Evolutionary conservation across 2,888 invertebrate species (phyloP), one percentile per base, ranked within the genome.

Genomic region (Agrotis puta): DNA sequence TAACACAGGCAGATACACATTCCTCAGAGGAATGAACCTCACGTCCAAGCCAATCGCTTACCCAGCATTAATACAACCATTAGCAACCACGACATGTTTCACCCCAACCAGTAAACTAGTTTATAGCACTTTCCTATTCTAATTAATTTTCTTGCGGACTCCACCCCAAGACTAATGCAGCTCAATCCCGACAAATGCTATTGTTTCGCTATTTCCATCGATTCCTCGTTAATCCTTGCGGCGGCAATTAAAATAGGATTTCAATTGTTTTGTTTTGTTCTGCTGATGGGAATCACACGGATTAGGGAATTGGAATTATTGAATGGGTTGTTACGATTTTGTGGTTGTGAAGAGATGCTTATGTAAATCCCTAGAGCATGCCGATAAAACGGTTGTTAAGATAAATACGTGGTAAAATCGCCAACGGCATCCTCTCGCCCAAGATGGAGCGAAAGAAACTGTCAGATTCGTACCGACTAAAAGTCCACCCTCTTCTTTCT

Each of bases 191-290:
- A 64, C 70, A 64, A 78, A 75, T 79, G 56, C 65, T 64, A 65
- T 64, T 77, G 77, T 78, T 79, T 79, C 56, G 59, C 75, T 45
- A 75, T 78, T 79, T 45, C 75, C 53, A 66, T 64, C 65, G 75
- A 67, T 74, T 77, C 9, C 80, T 54, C 62, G 78, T 79, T 75
- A 79, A 80, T 79, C 61, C 64, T 79, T 62, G 80, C 24, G 57
- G 53, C 57, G 50, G 70, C 71, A 80, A 79, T 80, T 80, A 79
- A 80, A 79, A 79, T 71, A 24, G 71, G 61, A 70, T 76, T 79
- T 27, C 33, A 70, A 64, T 33, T 69, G 48, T 64, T 70, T 79
- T 57, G 75, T 75, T 59, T 67, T 70, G 56, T 64, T 54, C 3
- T 13, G n/a, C 24, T 64, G 54, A 18, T 50, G 20, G 47, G 50